Base-by-base conservation (phyloP, 2,797 vertebrate species). In the Leuciscus waleckii region DNA sequence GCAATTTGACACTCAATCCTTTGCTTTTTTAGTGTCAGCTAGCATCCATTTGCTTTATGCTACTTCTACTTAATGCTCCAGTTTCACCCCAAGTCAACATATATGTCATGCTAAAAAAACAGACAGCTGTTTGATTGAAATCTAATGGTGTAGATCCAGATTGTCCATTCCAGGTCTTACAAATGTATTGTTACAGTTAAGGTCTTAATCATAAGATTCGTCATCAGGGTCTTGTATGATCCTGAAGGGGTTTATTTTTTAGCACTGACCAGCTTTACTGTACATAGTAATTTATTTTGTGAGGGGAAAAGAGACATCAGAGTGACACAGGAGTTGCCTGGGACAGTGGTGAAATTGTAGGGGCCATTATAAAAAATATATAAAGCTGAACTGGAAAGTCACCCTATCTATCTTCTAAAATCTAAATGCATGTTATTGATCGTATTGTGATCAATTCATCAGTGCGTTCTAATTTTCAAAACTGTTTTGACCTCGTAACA, bases 41-140 rank as follows among this genome's bases (percentile, higher is more conserved):
- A 11, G 26, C 32, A 2, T 85, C 29, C 54, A 6, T 79, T 85
- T 79, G 41, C 83, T 84, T 69, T 37, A 41, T 49, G 16, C 43
- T 74, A 6, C 19, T 70, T 5, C 49, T 19, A 9, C 41, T 46
- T 32, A 32, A 67, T 67, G 26, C 61, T 82, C 21, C 23, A 43
- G 35, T 8, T 17, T 71, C 37, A 82, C 11, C 14, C 51, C 21
- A 61, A 35, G 21, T n/a, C 7, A 13, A 43, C 58, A 29, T 32
- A 43, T 32, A 58, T 35, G 43, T 46, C 49, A 17, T 39, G 29
- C 32, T 35, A 49, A 13, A 68, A 61, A 71, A 65, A 56, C 37
- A 46, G 58, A 14, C 35, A 14, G 68, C 17, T 58, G 69, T 29
- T 73, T 37, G 2, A 41, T 51, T 41, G 21, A 77, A 56, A 19